Percentiles rank a stretch among this genome's conserved stretches.
Conservation (phyloP, 2,888 invertebrate genomes). For the Stramonita haemastoma region DNA sequence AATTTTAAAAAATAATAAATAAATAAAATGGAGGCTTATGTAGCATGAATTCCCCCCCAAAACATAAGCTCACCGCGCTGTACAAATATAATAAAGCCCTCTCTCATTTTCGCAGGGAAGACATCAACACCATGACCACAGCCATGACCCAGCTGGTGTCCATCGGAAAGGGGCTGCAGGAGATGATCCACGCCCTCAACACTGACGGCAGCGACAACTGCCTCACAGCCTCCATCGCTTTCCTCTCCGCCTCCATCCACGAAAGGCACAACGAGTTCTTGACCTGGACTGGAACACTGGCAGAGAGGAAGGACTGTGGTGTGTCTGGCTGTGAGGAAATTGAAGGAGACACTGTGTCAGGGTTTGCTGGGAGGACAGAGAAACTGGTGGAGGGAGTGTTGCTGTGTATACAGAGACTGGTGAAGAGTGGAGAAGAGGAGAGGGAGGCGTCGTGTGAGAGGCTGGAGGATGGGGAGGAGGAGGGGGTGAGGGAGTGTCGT, state of each 20-base stretch:
- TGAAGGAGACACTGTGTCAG: neutral
- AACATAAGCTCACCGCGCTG: no score
- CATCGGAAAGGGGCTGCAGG: constrained; percentile 15
- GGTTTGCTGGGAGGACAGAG: constrained; percentile 75
- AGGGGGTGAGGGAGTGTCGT: constrained; percentile 76
- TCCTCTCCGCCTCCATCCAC: constrained; percentile 15
- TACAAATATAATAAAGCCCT: no score
- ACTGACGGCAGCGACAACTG: neutral
- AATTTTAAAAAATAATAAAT: no score
- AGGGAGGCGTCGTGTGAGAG: constrained; percentile 45
- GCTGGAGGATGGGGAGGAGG: constrained; percentile 48
- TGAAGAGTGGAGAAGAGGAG: constrained; percentile 76
- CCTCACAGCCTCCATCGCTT: constrained; percentile 28
- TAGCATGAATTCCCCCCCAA: no score
- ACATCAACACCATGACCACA: neutral
- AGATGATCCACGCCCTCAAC: constrained; percentile 4
- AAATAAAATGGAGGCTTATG: no score
- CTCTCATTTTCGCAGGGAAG: constrained; percentile 1
- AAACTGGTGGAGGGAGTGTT: constrained; percentile 80
- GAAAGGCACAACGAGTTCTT: constrained; percentile 5
- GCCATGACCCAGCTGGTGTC: neutral
- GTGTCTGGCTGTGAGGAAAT: neutral
- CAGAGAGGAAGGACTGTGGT: neutral
- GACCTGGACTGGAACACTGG: constrained; percentile 28
- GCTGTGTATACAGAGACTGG: constrained; percentile 82